Conservation (phyloP, 2,888 invertebrate species). For the Cerastoderma edule region DNA sequence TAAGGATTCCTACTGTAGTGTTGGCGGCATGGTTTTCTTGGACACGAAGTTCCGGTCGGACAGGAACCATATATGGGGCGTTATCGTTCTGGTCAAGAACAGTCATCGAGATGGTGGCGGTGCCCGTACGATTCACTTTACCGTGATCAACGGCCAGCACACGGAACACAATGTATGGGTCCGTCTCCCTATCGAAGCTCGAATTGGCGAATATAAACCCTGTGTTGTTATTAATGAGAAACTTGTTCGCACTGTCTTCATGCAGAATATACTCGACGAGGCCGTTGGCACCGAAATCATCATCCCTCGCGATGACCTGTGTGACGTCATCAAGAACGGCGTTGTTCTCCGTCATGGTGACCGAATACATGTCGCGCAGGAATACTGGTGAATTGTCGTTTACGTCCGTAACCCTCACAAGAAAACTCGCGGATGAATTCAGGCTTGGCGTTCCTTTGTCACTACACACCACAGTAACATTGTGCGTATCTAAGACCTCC, state of each 20-base stretch:
- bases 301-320: constrained; percentile 93
- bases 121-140: constrained; percentile 55
- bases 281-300: constrained; percentile 75
- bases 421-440: constrained; percentile 67
- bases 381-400: constrained; percentile 97
- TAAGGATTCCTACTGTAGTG: constrained; percentile 51
- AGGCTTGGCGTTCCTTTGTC: constrained; percentile 85
- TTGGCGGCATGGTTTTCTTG: constrained; percentile 50
- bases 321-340: constrained; percentile 86
- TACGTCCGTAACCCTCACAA: constrained; percentile 88
- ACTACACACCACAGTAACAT: constrained; percentile 84
- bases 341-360: constrained; percentile 67
- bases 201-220: constrained; percentile 67
- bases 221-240: constrained; percentile 59
- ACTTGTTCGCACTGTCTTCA: constrained; percentile 32
- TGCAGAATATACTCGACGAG: constrained; percentile 61
- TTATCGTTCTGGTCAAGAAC: constrained; percentile 63
- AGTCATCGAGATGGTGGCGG: constrained; percentile 60
- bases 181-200: constrained; percentile 66
- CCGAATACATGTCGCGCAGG: constrained; percentile 78
- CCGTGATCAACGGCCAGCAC: constrained; percentile 63
- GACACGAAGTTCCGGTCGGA: constrained; percentile 49
- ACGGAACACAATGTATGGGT: constrained; percentile 45
- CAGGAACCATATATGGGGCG: constrained; percentile 54
- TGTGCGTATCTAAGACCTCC: constrained; percentile 68